Percentiles rank a stretch among this genome's conserved stretches.
These are phyloP conservation scores for Selenia dentaria DNA, from an alignment of 2,888 invertebrate genomes.

Conservation along the genomic window DNA sequence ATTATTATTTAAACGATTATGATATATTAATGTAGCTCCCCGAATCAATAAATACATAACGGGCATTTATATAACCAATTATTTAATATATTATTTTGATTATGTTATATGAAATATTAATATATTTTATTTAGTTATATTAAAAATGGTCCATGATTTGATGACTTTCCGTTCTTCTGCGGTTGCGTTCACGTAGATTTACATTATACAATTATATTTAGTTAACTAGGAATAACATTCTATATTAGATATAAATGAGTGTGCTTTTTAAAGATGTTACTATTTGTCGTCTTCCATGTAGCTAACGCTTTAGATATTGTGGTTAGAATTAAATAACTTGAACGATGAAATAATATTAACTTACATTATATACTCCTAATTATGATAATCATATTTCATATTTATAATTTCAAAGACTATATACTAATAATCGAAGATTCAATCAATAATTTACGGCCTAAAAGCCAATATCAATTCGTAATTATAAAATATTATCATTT, in stretches of 20 bases:
- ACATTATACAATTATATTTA: slow-evolving; percentile 63
- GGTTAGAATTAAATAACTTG: slow-evolving; percentile 22
- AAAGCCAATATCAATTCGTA: slow-evolving; percentile 19
- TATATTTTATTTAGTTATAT: slow-evolving; percentile 28
- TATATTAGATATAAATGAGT: slow-evolving; percentile 34
- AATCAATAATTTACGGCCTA: slow-evolving; percentile 20
- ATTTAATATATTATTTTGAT: slow-evolving; percentile 6
- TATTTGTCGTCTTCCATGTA: slow-evolving; percentile 70
- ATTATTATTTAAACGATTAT: slow-evolving; percentile 33
- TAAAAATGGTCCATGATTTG: slow-evolving; percentile 49
- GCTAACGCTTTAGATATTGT: slow-evolving; percentile 47
- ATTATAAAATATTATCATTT: slow-evolving; percentile 1
- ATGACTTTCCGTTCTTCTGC: slow-evolving; percentile 60
- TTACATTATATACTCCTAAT: too few relatives aligned
- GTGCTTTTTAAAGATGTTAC: slow-evolving; percentile 37
- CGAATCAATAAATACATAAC: slow-evolving; percentile 20
- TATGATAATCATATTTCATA: too few relatives aligned
- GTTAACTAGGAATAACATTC: slow-evolving; percentile 28
- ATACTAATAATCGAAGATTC: too few relatives aligned
- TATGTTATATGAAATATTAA: slow-evolving; percentile 25
- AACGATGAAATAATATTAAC: too few relatives aligned
- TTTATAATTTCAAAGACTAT: too few relatives aligned
- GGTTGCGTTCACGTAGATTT: slow-evolving; percentile 78
- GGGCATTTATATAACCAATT: slow-evolving; percentile 24
- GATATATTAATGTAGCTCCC: slow-evolving; percentile 29